Evolutionary conservation across 2,797 vertebrate species (phyloP), one percentile per base, ranked within the genome.

Genomic region (Helicolenus hilgendorfi): DNA sequence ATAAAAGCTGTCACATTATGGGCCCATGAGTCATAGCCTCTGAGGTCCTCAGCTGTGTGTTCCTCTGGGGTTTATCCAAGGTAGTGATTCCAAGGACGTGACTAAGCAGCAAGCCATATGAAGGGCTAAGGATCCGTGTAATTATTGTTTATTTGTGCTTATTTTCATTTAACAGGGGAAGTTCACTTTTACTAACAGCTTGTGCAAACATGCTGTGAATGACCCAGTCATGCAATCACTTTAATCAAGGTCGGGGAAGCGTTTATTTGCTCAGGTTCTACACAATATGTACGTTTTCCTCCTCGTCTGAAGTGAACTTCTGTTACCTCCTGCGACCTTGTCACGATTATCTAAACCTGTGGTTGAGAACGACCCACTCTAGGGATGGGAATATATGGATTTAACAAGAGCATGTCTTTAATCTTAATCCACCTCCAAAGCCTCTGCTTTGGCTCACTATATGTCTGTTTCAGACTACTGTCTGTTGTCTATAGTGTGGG

Each of bases 61-160:
- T 94, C 85, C 83, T 83, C 80, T 94, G 85, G 93, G 96, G 93
- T 97, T 97, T 96, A 96, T 94, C 89, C 93, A 94, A 95, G 84
- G 94, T 96, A 95, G 96, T 97, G 95, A 97, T 97, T 97, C 91
- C 36, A 94, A 89, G 92, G 95, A 93, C 88, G 83, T 90, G 96
- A 97, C 94, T 96, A 96, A 95, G 94, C 94, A 95, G 89, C 78
- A 78, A 77, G 91, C 91, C 92, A 93, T 91, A 87, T 94, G 94
- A 88, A 94, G 85, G 92, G 90, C 87, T 94, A 24, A 77, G 85
- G 91, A 91, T 90, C 85, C 33, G 69, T 96, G 90, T 97, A 97
- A 97, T 97, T 97, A 96, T 88, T 92, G 95, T 95, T 97, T 97
- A 96, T 97, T 97, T 97, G 97, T 92, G 93, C 94, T 96, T 97